Conservation (phyloP, 2,888 invertebrate genomes). For the Meiosimyza platycephala region DNA sequence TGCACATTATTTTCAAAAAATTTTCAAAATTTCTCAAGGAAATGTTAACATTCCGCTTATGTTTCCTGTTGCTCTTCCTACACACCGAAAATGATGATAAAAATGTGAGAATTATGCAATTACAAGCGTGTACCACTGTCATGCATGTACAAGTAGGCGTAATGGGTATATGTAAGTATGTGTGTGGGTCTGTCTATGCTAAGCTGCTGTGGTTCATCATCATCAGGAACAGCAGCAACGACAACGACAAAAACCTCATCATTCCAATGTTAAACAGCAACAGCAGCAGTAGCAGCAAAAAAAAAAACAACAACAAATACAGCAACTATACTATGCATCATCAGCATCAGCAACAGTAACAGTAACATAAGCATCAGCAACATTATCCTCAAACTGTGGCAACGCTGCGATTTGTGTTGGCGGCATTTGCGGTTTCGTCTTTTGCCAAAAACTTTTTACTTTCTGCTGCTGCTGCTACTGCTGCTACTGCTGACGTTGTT, state of each 20-base stretch:
- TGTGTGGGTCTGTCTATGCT: too few relatives aligned
- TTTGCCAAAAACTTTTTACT: constrained; percentile 6
- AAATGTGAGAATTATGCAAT: too few relatives aligned
- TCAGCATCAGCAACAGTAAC: constrained; percentile 11
- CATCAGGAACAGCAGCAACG: too few relatives aligned
- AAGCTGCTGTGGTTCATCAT: too few relatives aligned
- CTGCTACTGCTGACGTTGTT: background rate
- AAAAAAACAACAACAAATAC: background rate
- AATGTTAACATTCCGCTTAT: too few relatives aligned
- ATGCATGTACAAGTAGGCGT: too few relatives aligned
- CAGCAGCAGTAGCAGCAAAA: constrained; percentile 5
- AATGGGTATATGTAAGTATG: too few relatives aligned
- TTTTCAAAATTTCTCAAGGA: too few relatives aligned
- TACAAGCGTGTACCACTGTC: too few relatives aligned
- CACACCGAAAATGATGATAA: too few relatives aligned
- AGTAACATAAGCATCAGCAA: constrained; percentile 18
- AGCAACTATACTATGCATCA: background rate
- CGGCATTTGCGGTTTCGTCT: background rate
- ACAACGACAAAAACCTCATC: background rate
- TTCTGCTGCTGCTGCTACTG: background rate
- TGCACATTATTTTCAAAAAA: too few relatives aligned
- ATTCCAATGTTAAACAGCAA: background rate
- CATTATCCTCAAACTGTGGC: constrained; percentile 12
- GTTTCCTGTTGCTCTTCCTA: too few relatives aligned
- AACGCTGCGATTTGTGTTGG: constrained; percentile 1